Conservation (phyloP, 2,797 vertebrate genomes). For the Helostoma temminkii region DNA sequence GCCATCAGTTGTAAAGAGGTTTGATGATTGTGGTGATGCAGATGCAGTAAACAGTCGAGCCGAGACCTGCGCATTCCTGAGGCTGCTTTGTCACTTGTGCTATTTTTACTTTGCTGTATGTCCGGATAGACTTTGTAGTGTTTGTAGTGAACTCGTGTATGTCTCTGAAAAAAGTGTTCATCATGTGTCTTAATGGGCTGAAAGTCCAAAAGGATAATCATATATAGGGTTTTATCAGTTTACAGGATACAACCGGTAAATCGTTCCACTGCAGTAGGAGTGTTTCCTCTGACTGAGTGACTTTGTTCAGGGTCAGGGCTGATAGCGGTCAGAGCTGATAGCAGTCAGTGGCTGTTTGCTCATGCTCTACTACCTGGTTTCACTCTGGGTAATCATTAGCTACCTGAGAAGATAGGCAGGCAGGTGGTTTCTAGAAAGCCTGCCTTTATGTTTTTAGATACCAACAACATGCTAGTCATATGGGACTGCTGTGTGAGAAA, state of each 20-base stretch:
- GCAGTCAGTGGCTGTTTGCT: conserved; percentile 70
- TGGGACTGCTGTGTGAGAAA: conserved; percentile 12
- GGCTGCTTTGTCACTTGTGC: conserved; percentile 1
- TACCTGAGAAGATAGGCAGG: conserved; percentile 52
- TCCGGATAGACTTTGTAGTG: conserved; percentile 2
- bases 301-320: conserved; percentile 72
- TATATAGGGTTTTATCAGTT: conserved; percentile 21
- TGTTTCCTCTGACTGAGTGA: conserved; percentile 49
- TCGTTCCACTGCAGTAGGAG: neutral
- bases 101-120: conserved; percentile 5
- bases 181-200: conserved; percentile 32
- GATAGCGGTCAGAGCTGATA: conserved; percentile 72
- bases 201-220: conserved; percentile 55
- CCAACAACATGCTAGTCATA: conserved; percentile 37
- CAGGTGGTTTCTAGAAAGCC: conserved; percentile 68
- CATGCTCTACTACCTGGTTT: conserved; percentile 79
- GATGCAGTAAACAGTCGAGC: conserved; percentile 24
- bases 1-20: conserved; percentile 47
- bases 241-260: conserved; percentile 20
- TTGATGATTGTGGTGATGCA: conserved; percentile 36
- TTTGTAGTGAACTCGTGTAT: neutral
- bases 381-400: conserved; percentile 86
- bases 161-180: conserved; percentile 32
- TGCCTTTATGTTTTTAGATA: conserved; percentile 43
- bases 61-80: conserved; percentile 7